Conservation (phyloP, 2,113 vertebrate genomes). For the Pimephales promelas region DNA sequence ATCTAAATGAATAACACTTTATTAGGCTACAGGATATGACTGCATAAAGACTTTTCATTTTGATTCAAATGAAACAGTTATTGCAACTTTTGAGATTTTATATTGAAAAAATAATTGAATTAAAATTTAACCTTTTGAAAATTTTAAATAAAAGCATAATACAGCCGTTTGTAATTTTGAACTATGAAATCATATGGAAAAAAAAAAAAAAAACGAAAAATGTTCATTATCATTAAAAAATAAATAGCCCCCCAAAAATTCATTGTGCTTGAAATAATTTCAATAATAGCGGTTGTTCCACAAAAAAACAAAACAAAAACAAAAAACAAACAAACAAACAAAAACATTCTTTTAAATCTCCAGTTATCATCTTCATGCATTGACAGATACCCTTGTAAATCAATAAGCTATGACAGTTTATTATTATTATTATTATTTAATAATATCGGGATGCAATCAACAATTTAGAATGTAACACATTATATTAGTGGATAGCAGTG, state of each 20-base stretch:
- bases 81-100: background rate
- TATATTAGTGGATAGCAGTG: background rate
- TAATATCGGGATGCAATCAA: background rate
- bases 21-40: background rate
- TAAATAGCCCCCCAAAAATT: background rate
- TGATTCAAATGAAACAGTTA: background rate
- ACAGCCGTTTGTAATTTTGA: background rate
- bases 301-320: too few species aligned
- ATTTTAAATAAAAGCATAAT: background rate
- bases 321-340: too few species aligned
- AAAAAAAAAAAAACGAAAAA: background rate
- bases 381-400: too few species aligned
- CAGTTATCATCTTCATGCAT: too few species aligned
- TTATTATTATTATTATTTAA: too few species aligned
- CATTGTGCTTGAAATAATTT: background rate
- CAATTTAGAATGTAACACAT: background rate
- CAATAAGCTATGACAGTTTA: too few species aligned
- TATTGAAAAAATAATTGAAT: background rate
- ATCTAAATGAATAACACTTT: background rate
- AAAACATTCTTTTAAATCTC: too few species aligned
- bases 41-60: background rate
- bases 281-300: background rate
- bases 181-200: background rate
- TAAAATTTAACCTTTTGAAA: background rate
- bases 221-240: background rate